A percentile compares a stretch with the other conserved stretches of the same genome.
Conservation (phyloP, 1,140 invertebrate species). For the Drosophila watanabei region DNA sequence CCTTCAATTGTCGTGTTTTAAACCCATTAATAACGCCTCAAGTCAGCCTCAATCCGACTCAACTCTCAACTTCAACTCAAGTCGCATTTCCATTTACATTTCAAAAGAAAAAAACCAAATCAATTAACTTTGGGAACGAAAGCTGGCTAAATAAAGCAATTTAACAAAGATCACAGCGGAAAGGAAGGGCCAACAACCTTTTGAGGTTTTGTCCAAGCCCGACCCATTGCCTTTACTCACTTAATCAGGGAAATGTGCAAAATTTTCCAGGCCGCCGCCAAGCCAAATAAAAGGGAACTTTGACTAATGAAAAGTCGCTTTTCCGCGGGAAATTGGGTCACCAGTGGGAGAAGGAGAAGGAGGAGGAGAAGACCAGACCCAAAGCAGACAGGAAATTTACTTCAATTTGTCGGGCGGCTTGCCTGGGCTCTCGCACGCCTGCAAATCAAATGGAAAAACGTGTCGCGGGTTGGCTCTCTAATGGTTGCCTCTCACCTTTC, state of each 20-base stretch:
- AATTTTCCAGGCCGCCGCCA: conserved; percentile 40
- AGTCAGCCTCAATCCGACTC: conserved; percentile 7
- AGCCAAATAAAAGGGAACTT: conserved; percentile 55
- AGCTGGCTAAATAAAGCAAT: conserved; percentile 62
- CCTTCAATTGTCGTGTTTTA: conserved; percentile 16
- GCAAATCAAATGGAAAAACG: conserved; percentile 79
- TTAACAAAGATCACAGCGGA: conserved; percentile 37
- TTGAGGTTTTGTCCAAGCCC: conserved; percentile 17
- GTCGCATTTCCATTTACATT: conserved; percentile 36
- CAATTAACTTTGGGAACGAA: conserved; percentile 57
- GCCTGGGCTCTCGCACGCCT: conserved; percentile 34
- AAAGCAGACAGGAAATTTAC: conserved; percentile 73
- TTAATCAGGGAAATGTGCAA: conserved; percentile 70
- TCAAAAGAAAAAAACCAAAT: conserved; percentile 44
- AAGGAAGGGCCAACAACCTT: conserved; percentile 28
- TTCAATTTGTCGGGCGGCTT: conserved; percentile 67
- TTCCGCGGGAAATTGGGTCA: conserved; percentile 77
- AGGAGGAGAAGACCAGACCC: conserved; percentile 20
- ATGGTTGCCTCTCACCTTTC: conserved; percentile 34
- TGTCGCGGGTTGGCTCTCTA: conserved; percentile 58
- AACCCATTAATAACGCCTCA: conserved; percentile 17
- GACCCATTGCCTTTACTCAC: conserved; percentile 41
- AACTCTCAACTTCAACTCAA: conserved; percentile 28
- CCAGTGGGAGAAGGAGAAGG: conserved; percentile 33
- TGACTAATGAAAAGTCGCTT: conserved; percentile 80